Evolutionary conservation across 2,113 vertebrate species (phyloP).

Genomic region (Entomyzon cyanotis): DNA sequence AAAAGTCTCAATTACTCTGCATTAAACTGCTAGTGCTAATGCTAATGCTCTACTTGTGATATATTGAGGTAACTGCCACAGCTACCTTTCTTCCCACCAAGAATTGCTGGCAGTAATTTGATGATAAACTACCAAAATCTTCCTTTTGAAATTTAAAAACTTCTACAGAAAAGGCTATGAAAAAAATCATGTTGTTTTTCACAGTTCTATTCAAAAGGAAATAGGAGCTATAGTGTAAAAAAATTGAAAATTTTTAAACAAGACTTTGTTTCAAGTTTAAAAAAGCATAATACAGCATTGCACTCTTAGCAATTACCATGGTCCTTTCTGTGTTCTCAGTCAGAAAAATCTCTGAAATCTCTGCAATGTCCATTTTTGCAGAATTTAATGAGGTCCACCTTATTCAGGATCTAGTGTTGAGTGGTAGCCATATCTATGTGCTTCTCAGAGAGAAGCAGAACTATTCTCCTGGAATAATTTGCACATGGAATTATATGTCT

Average conservation of each 20-base stretch:
- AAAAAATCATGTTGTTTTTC: not conserved
- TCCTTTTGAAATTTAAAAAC: not conserved
- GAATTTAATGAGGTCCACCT: fast-evolving
- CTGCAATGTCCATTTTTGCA: not conserved
- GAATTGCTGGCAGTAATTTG: not conserved
- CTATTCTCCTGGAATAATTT: not conserved
- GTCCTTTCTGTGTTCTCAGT: not conserved
- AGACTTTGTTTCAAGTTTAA: not conserved
- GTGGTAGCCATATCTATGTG: not conserved
- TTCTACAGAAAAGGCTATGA: not conserved
- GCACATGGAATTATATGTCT: not conserved
- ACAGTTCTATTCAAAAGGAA: not conserved
- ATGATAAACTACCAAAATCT: not conserved
- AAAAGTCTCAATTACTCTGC: not conserved
- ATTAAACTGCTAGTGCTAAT: not conserved
- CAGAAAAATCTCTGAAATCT: not conserved
- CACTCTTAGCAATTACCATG: not conserved
- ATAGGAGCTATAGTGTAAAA: not conserved
- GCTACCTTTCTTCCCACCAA: not conserved
- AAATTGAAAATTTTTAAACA: not conserved
- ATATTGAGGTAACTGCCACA: not conserved
- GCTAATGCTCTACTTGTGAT: not conserved
- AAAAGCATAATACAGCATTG: not conserved
- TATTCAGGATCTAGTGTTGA: not conserved
- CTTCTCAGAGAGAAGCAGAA: not conserved